Conservation (phyloP, 1,140 invertebrate species). For the Drosophila neocordata region DNA sequence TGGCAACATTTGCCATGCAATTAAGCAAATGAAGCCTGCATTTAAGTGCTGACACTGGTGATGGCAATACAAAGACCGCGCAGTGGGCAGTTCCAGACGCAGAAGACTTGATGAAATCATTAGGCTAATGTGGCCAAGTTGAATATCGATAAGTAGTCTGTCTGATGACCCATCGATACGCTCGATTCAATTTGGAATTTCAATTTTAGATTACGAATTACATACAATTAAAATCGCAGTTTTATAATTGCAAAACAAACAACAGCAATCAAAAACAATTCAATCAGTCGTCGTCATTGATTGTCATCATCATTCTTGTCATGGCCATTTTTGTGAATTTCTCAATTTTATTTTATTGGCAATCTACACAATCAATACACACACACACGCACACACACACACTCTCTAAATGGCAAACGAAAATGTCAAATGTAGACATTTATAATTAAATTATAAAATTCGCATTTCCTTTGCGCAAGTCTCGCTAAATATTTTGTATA, state of each 20-base stretch:
- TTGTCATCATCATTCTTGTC: constrained; percentile 5
- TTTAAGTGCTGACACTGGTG: constrained; percentile 74
- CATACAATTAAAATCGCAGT: constrained; percentile 64
- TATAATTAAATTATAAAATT: constrained; percentile 70
- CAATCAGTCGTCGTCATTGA: constrained; percentile 51
- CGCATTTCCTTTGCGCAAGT: constrained; percentile 55
- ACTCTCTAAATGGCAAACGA: neutral
- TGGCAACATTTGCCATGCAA: constrained; percentile 74
- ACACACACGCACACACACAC: neutral
- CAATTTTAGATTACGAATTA: constrained; percentile 58
- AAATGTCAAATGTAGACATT: constrained; percentile 37
- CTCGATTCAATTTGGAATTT: constrained; percentile 54
- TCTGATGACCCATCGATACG: constrained; percentile 48
- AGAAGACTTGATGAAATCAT: constrained; percentile 68
- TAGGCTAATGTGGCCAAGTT: constrained; percentile 72
- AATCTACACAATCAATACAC: constrained; percentile 31
- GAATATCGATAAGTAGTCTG: constrained; percentile 67
- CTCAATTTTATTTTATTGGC: constrained; percentile 38
- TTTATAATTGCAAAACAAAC: constrained; percentile 62
- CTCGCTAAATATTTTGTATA: constrained; percentile 22
- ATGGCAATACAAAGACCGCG: constrained; percentile 37
- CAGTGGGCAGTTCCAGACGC: constrained; percentile 10
- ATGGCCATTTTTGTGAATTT: constrained; percentile 44
- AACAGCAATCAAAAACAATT: constrained; percentile 41
- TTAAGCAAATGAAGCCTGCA: constrained; percentile 79